Conservation (phyloP, 2,888 invertebrate genomes). For the Epinotia bilunana region DNA sequence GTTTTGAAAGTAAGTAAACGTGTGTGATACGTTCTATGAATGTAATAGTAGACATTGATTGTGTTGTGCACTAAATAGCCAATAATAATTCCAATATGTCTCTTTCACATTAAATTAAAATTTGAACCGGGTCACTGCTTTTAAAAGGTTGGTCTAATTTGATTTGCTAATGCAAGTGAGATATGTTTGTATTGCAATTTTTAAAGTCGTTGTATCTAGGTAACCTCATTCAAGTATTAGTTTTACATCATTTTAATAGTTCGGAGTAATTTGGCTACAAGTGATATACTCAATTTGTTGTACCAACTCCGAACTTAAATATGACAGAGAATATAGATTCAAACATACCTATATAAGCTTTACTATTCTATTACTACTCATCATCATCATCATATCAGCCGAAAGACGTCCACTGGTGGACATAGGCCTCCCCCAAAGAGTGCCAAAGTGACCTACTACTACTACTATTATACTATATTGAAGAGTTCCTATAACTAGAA, state of each 20-base stretch:
- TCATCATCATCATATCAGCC: too few species aligned
- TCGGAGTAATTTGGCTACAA: too few species aligned
- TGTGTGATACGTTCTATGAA: not conserved
- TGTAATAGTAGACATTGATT: conserved; percentile 17
- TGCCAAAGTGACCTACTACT: too few species aligned
- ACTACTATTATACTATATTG: too few species aligned
- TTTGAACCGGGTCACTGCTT: conserved; percentile 29
- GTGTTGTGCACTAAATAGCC: conserved; percentile 35
- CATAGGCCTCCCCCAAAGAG: too few species aligned
- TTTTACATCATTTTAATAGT: not conserved
- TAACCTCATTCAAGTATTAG: not conserved
- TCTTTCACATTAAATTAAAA: conserved; percentile 39
- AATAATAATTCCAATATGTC: conserved; percentile 40
- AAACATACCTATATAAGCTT: too few species aligned
- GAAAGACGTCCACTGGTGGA: too few species aligned
- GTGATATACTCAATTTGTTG: too few species aligned
- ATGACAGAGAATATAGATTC: too few species aligned
- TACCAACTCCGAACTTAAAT: too few species aligned
- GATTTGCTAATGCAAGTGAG: conserved; percentile 27
- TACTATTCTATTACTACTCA: too few species aligned
- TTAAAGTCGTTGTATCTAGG: not conserved
- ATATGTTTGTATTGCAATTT: not conserved
- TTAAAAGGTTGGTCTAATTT: conserved; percentile 24
- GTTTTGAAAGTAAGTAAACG: conserved; percentile 7
- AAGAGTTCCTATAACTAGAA: too few species aligned